Percentiles rank a stretch among this genome's conserved stretches.
These are phyloP conservation scores for Varanus komodoensis DNA, from an alignment of 2,113 vertebrate species.

Conservation along the genomic window DNA sequence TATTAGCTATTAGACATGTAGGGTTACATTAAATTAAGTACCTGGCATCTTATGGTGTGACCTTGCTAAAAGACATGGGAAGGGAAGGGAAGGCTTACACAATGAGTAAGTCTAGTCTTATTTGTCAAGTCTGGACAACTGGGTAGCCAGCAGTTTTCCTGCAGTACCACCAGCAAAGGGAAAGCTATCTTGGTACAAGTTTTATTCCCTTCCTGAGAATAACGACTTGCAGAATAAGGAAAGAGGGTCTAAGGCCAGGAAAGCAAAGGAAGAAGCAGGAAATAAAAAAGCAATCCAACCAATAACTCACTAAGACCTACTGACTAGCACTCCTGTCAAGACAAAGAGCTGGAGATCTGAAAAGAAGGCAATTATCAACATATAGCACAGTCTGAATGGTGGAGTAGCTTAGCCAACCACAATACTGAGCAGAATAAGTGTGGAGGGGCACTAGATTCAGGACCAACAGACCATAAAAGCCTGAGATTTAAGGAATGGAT, in stretches of 20 bases:
- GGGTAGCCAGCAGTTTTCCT: background rate
- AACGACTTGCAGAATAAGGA: background rate
- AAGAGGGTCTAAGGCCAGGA: background rate
- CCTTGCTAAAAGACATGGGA: background rate
- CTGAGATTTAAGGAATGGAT: background rate
- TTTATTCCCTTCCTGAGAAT: background rate
- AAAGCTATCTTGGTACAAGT: background rate
- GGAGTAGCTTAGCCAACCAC: background rate
- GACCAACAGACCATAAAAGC: background rate
- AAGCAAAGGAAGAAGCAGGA: background rate
- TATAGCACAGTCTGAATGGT: background rate
- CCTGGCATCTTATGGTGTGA: background rate
- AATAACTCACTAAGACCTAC: background rate
- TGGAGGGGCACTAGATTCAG: background rate
- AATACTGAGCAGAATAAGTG: background rate
- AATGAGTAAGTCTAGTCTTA: background rate
- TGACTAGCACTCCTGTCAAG: background rate
- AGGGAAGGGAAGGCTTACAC: too few relatives aligned
- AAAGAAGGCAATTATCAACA: background rate
- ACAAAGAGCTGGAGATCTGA: background rate
- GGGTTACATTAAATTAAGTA: constrained; percentile 44
- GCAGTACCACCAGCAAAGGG: background rate
- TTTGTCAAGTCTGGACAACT: background rate
- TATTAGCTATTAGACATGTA: constrained; percentile 34
- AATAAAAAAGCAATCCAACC: background rate